A percentile compares a stretch with the other conserved stretches of the same genome.
Evolutionary conservation across 1,140 invertebrate genomes (phyloP).

Genomic region (Leptestheria dahalacensis): DNA sequence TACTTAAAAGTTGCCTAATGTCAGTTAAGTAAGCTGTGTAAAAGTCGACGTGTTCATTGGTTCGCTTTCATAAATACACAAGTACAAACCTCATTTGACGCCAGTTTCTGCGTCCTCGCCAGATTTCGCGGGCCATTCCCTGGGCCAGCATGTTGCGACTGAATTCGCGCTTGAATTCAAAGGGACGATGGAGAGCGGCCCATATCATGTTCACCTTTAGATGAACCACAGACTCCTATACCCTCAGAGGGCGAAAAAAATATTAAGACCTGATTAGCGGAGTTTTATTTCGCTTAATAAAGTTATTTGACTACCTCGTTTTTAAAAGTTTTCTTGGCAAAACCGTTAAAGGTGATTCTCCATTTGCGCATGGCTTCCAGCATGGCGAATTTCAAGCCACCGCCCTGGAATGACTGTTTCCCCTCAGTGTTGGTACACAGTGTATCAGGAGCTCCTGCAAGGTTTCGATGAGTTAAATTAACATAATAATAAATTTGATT

Average conservation of each 20-base stretch:
- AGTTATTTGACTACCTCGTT: constrained; percentile 14
- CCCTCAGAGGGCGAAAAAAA: no score
- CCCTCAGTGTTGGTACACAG: constrained; percentile 24
- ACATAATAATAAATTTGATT: not conserved
- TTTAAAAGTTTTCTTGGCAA: constrained; percentile 27
- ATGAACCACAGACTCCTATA: constrained; percentile 1
- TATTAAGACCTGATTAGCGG: no score
- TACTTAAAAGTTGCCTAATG: no score
- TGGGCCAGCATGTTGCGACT: constrained; percentile 33
- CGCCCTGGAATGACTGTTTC: constrained; percentile 32
- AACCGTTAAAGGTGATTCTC: constrained; percentile 43
- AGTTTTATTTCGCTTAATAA: not conserved
- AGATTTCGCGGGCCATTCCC: constrained; percentile 36
- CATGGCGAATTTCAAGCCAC: constrained; percentile 38
- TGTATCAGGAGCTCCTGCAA: constrained; percentile 31
- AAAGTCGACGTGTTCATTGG: no score
- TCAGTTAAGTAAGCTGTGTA: no score
- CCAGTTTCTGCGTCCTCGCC: constrained; percentile 27
- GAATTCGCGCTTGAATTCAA: constrained; percentile 34
- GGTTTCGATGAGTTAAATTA: constrained; percentile 1
- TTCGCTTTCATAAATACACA: no score
- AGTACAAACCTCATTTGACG: constrained; percentile 16
- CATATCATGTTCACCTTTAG: constrained; percentile 24
- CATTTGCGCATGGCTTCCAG: constrained; percentile 35
- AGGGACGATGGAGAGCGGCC: constrained; percentile 32